These are phyloP conservation scores for Hipparchia semele DNA, from an alignment of 2,888 invertebrate species.

Conservation along the genomic window DNA sequence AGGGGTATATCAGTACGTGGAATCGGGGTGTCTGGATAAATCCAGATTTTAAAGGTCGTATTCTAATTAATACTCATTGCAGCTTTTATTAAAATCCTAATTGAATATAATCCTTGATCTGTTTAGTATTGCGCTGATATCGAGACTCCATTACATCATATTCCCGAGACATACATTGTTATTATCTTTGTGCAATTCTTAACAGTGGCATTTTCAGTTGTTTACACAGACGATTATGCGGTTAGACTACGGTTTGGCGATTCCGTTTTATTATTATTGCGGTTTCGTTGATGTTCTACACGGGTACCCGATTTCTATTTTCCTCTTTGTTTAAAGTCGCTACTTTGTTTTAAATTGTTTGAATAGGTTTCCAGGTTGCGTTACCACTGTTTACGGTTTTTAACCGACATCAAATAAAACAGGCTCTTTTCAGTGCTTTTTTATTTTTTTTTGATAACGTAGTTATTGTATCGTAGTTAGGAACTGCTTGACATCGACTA, in stretches of 20 bases:
- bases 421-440: background rate
- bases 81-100: no score
- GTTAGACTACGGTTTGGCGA: conserved; percentile 27
- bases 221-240: conserved; percentile 30
- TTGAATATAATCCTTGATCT: no score
- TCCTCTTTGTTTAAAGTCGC: conserved; percentile 7
- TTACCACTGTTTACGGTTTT: background rate
- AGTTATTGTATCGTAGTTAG: no score
- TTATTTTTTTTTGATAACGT: background rate
- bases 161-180: no score
- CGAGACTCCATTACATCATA: no score
- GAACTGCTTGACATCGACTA: no score
- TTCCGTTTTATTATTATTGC: conserved; percentile 31
- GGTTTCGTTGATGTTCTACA: conserved; percentile 25
- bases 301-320: conserved; percentile 12
- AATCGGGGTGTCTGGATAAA: no score
- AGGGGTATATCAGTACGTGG: no score
- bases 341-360: conserved; percentile 13
- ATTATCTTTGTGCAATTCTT: background rate
- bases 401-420: background rate
- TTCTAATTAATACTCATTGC: no score
- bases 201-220: conserved; percentile 30
- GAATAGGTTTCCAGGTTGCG: background rate
- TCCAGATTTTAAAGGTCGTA: no score
- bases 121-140: no score